Base-by-base conservation (phyloP, 2,113 vertebrate genomes). In the Odontophorus gujanensis region DNA sequence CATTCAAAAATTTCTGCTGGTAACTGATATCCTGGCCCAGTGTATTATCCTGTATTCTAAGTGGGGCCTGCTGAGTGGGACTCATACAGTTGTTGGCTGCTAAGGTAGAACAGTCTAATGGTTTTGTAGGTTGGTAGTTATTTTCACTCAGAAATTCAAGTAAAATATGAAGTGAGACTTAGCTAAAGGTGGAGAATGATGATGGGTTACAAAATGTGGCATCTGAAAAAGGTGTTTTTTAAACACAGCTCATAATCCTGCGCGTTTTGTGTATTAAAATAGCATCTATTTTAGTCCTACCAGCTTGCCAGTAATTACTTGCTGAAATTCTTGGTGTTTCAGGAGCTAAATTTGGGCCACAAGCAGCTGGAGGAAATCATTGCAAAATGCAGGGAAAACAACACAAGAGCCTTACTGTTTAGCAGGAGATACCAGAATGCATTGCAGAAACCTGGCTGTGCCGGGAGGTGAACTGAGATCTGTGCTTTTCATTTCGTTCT, bases 401-500 rank as follows among this genome's bases (percentile, higher is more conserved):
- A 24, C 24, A 13, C 30, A 74, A 58, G 58, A 11, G 8, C 34
- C 75, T 51, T 47, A 62, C 81, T 45, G 18, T 32, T 74, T 26
- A 73, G 48, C 53, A 73, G 43, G 19, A 86, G 59, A 30, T 7
- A n/a, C 20, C 68, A 48, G 47, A 74, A 43, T 11, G 42, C 51
- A n/a, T 7, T 0, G 0, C 32, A 84, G 78, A 84, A 40, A 48
- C 74, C 68, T 74, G 47, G 28, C 50, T 47, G 53, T 71, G 65
- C 51, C 40, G 34, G 61, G 55, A 45, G 40, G 8, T 24, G 17
- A 74, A 71, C 47, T 13, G n/a, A 83, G 34, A 62, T 22, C 13
- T 0, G 0, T 0, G 0, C 30, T 67, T 51, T 67, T 81, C 10
- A 5, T 85, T 22, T 72, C 19, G 48, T 57, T 8, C 40, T 15